Evolutionary conservation across 2,888 invertebrate species (phyloP).

Genomic region (Drosophila lacicola): DNA sequence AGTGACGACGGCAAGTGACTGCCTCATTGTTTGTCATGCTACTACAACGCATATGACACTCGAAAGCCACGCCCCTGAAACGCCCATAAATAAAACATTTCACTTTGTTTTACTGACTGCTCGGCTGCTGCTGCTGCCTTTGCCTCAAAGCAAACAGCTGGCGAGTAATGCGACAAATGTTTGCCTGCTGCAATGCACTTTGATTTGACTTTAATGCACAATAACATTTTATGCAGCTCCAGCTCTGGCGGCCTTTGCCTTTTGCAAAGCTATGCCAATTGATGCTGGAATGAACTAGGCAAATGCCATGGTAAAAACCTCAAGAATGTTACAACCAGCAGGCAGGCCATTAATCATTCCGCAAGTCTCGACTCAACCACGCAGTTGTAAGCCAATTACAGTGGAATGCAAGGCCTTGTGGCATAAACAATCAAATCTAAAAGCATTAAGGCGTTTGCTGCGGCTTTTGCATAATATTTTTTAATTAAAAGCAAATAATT

Average conservation of each 20-base stretch:
- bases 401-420: constrained; percentile 41
- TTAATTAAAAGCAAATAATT: not conserved
- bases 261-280: constrained; percentile 63
- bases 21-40: constrained; percentile 75
- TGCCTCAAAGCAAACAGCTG: constrained; percentile 41
- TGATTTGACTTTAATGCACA: constrained; percentile 81
- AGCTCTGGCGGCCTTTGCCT: constrained; percentile 44
- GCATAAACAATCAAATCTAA: constrained; percentile 35
- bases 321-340: constrained; percentile 19
- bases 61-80: constrained; percentile 64
- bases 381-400: constrained; percentile 58
- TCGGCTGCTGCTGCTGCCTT: constrained; percentile 8
- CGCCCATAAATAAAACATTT: constrained; percentile 78
- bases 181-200: constrained; percentile 59
- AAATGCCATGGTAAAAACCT: constrained; percentile 42
- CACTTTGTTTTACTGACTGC: constrained; percentile 74
- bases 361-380: constrained; percentile 36
- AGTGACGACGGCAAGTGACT: constrained; percentile 34
- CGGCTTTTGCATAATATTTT: constrained; percentile 24
- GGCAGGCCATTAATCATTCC: constrained; percentile 52
- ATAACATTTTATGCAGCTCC: constrained; percentile 59
- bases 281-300: constrained; percentile 57
- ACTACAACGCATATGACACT: constrained; percentile 79
- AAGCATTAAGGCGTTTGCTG: constrained; percentile 46
- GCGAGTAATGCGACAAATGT: constrained; percentile 33